Base-by-base conservation (phyloP, 2,888 invertebrate species). In the Sarcophaga variegata region DNA sequence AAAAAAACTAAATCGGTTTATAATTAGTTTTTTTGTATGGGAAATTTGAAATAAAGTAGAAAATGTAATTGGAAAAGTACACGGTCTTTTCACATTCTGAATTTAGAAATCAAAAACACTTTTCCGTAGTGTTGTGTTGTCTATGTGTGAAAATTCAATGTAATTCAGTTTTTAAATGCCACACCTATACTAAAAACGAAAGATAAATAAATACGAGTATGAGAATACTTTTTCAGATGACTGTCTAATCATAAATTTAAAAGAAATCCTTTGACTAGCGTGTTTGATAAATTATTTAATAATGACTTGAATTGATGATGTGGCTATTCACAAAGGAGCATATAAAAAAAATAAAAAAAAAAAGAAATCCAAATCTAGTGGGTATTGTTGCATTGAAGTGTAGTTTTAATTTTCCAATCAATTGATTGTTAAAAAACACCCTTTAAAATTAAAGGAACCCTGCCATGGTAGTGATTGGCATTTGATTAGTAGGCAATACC, bases 221-320 rank as follows among this genome's bases (percentile, higher is more conserved):
- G 17, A 54, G 4, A 54, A 54, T 14, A 54, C 17, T 60, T 82
- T 76, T 59, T 22, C 79, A 59, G 49, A 82, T 71, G 66, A 79
- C 71, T 82, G 25, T 63, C 45, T 71, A 71, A 71, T 79, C 27
- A 75, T 2, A 37, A 78, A 62, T 85, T 75, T 62, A 3, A 75
- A 49, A 17, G 64, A 70, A 70, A 79, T 69, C 3, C n/a, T 62
- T 67, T 76, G 66, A 72, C 70, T 64, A 63, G 54, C 69, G 71
- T 72, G 80, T 80, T 80, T 86, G 86, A 83, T 80, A 83, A 86
- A 86, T 83, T 80, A 77, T 77, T 83, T 63, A 72, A 69, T 77
- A 86, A 86, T 86, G 80, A 86, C 86, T 86, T 67, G 82, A 80
- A 75, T 79, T 71, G 22, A 76, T 82, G 78, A 74, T 69, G 64